phyloP scores from a whole-genome alignment of 2,797 vertebrate species.

The Siniperca scherzeri region DNA sequence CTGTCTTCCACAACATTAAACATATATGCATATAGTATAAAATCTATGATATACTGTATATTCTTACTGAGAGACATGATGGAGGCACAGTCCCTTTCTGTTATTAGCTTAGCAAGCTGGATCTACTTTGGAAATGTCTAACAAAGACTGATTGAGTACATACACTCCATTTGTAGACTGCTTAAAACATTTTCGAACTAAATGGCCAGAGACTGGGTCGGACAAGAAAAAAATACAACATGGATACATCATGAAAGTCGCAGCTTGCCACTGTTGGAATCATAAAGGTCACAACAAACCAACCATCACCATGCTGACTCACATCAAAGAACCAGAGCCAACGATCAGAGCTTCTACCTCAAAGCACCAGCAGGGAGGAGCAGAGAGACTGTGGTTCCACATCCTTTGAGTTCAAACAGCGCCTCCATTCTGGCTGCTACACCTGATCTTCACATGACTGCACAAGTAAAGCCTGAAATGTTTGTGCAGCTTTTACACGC shows the following conservation, averaged over 20 bases:
- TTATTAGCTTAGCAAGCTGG: conserved; percentile 34
- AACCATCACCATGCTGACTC: conserved; percentile 6
- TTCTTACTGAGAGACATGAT: conserved; percentile 6
- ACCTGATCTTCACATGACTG: conserved; percentile 33
- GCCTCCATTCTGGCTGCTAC: conserved; percentile 4
- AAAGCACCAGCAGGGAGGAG: conserved; percentile 39
- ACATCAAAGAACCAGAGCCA: conserved; percentile 19
- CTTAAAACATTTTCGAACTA: not conserved
- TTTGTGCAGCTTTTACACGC: not conserved
- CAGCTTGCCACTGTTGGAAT: conserved; percentile 19
- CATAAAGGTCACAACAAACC: conserved; percentile 36
- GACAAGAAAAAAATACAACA: conserved; percentile 10
- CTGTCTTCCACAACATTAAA: conserved; percentile 41
- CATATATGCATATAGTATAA: conserved; percentile 37
- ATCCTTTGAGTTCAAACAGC: conserved; percentile 1
- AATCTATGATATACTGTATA: conserved; percentile 12
- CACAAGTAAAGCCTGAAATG: not conserved
- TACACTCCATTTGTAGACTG: not conserved
- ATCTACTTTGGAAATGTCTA: conserved; percentile 11
- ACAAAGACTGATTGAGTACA: not conserved
- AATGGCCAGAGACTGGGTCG: not conserved
- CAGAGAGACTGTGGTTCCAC: conserved; percentile 13
- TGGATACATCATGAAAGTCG: not conserved
- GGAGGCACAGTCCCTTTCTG: conserved; percentile 36
- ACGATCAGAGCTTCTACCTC: conserved; percentile 31